Base-by-base conservation (phyloP, 2,797 vertebrate genomes). In the Chelon labrosus region DNA sequence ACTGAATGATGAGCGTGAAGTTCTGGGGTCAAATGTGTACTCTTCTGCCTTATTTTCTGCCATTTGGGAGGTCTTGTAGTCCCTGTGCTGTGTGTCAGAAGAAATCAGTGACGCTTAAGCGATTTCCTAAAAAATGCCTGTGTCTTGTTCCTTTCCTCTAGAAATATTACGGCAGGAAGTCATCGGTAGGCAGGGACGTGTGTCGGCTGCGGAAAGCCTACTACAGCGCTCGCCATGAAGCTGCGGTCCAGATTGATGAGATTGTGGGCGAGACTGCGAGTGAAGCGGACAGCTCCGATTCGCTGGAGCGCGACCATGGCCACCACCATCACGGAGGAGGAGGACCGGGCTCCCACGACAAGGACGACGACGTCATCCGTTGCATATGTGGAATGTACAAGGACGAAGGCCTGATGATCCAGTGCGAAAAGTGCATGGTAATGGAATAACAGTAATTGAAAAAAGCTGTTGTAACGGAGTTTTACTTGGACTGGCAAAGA, bases 341-440 rank as follows among this genome's bases (percentile, higher is more conserved):
- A 1, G 95, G 96, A 11, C 70, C 86, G 0, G 91, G 92, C 22
- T 77, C 89, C 13, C 94, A 95, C 5, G 93, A 95, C 91, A 98
- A 99, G 91, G 98, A 99, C 0, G 98, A 99, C 16, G 98, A 99
- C 2, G 89, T 99, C 46, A 99, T 99, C 90, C 97, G 98, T 44
- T 99, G 98, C 90, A 96, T 99, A 87, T 99, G 98, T 55, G 98
- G 97, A 88, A 96, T 99, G 93, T 98, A 98, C 93, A 98, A 98
- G 88, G 98, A 99, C 0, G 98, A 99, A 85, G 98, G 98, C 65
- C 95, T 99, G 65, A 99, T 99, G 98, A 99, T 99, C 92, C 98
- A 99, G 91, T 98, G 97, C 54, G 97, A 98, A 75, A 98, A 98
- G 89, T 99, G 97, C 94, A 97, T 99, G 97, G 98, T 99, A 83